phyloP scores from a whole-genome alignment of 2,113 vertebrate genomes.

The Takifugu flavidus region DNA sequence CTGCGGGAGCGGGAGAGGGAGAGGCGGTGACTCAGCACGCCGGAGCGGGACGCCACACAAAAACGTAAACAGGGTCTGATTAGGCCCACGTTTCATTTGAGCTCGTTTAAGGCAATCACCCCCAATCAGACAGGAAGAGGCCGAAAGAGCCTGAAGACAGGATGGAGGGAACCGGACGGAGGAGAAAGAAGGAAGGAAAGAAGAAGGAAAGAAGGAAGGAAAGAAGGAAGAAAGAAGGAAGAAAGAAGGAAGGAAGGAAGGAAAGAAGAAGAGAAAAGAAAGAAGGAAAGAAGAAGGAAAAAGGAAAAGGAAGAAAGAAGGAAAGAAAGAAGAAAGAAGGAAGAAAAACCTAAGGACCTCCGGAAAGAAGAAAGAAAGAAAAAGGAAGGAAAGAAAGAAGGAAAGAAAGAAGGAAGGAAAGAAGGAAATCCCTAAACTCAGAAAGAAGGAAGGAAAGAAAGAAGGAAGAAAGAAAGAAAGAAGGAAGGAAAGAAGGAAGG shows the following conservation, averaged over 20 bases:
- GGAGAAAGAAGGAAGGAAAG: background rate
- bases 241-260: constrained; percentile 3
- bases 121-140: constrained; percentile 5
- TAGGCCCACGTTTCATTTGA: background rate
- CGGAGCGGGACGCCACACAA: constrained; percentile 14
- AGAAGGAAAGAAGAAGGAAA: constrained; percentile 14
- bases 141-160: no score
- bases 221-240: background rate
- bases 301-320: background rate
- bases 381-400: background rate
- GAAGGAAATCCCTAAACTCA: no score
- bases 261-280: constrained; percentile 16
- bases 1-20: constrained; percentile 58
- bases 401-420: constrained; percentile 14
- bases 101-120: constrained; percentile 3
- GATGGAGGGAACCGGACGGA: background rate
- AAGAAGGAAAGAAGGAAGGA: background rate
- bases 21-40: constrained; percentile 18
- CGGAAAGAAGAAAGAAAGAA: constrained; percentile 27
- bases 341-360: no score
- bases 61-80: constrained; percentile 1
- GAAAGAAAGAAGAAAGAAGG: constrained; percentile 26
- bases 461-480: constrained; percentile 16
- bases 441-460: constrained; percentile 27
- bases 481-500: constrained; percentile 31